These are phyloP conservation scores for Catagonus wagneri DNA, from an alignment of 2,113 vertebrate species.

Conservation along the genomic window DNA sequence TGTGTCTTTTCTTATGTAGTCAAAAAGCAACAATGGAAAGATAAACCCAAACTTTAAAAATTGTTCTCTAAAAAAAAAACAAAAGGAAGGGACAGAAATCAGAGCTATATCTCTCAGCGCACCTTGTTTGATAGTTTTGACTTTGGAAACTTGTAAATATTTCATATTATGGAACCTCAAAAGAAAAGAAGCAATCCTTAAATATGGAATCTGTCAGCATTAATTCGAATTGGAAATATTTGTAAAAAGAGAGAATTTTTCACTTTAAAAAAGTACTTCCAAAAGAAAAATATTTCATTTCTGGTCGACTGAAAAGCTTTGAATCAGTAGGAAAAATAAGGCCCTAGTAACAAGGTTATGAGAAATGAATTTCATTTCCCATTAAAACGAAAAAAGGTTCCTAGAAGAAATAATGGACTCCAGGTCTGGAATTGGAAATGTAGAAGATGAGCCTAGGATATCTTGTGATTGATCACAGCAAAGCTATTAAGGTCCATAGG, in stretches of 20 bases:
- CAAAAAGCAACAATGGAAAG: background rate
- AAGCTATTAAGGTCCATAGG: background rate
- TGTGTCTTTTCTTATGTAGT: background rate
- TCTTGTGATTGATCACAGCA: background rate
- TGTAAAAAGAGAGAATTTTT: background rate
- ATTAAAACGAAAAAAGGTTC: background rate
- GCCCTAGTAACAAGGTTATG: background rate
- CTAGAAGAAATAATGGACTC: background rate
- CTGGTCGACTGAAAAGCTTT: background rate
- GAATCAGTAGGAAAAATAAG: background rate
- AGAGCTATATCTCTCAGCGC: background rate
- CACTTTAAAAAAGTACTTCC: constrained; percentile 21
- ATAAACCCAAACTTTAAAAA: background rate
- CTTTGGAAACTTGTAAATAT: background rate
- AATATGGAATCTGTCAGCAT: background rate
- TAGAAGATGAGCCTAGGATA: background rate
- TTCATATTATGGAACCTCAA: background rate
- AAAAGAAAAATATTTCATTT: background rate
- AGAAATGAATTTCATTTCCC: background rate
- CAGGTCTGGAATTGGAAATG: background rate
- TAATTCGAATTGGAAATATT: background rate
- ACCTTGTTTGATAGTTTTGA: background rate
- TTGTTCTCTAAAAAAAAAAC: background rate
- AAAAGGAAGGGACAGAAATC: background rate
- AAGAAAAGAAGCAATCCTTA: background rate